Conservation (phyloP, 2,888 invertebrate genomes). For the Byasa hedistus region DNA sequence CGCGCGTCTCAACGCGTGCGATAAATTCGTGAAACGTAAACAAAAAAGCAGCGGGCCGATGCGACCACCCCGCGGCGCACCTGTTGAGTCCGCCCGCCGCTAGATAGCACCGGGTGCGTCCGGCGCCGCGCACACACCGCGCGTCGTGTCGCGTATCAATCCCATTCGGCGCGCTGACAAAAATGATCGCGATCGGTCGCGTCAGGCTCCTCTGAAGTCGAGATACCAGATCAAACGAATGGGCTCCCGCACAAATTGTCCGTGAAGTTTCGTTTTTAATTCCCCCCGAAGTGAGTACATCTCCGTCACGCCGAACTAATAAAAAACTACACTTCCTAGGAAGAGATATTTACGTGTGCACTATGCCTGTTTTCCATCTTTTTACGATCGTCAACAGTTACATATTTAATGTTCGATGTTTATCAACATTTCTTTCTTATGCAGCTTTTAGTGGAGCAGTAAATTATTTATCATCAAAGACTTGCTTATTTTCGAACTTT, state of each 20-base stretch:
- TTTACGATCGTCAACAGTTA: conserved; percentile 78
- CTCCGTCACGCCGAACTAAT: conserved; percentile 61
- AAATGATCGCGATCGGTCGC: conserved; percentile 60
- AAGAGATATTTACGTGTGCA: conserved; percentile 71
- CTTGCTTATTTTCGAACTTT: conserved; percentile 74
- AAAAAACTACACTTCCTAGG: conserved; percentile 66
- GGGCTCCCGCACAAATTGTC: conserved; percentile 61
- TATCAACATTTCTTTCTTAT: conserved; percentile 80
- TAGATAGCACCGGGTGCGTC: conserved; percentile 59
- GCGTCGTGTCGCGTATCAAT: conserved; percentile 61
- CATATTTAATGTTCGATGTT: conserved; percentile 80
- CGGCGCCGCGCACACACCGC: conserved; percentile 42
- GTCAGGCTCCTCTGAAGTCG: conserved; percentile 45
- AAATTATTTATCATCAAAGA: conserved; percentile 80
- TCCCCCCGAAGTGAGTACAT: conserved; percentile 55
- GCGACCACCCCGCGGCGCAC: conserved; percentile 73
- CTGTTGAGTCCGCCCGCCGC: conserved; percentile 65
- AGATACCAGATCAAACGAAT: conserved; percentile 62
- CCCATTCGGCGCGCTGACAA: conserved; percentile 64
- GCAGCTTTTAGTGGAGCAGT: conserved; percentile 75
- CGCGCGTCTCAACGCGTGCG: conserved; percentile 69
- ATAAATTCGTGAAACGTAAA: conserved; percentile 76
- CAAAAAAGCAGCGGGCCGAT: conserved; percentile 62
- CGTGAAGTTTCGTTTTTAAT: conserved; percentile 68
- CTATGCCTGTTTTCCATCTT: conserved; percentile 72